Base-by-base conservation (phyloP, 2,797 vertebrate genomes). In the Mormyrops boulengeri region DNA sequence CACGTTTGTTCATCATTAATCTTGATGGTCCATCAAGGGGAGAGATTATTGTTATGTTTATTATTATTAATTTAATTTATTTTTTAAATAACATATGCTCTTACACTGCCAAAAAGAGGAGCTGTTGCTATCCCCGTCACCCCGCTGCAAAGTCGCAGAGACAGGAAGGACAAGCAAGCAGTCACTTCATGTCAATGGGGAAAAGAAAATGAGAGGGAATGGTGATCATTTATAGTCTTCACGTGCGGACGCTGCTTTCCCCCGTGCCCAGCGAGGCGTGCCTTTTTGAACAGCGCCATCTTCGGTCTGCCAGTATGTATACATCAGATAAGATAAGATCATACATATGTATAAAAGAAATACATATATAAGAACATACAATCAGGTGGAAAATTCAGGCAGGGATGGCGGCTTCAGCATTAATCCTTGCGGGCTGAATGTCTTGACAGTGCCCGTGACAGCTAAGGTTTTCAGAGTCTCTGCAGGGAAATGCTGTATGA, bases 361-460 rank as follows among this genome's bases (percentile, higher is more conserved):
- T 82, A 4, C 34, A 34, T 47, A 52, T 85, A 85, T 30, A 30
- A 14, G 6, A 26, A 85, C 34, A 47, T 62, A 85, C 19, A 85
- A 30, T 57, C 34, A 44, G 88, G 62, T 34, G 87, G 89, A 91
- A 91, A 87, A 89, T 89, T 91, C 90, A 57, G 88, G 89, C 88
- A 84, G 90, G 91, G 12, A 38, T 91, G 89, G 90, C 91, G 87
- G 91, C 90, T 85, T 90, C 90, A 89, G 92, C 91, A 92, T 92
- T 92, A 91, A 93, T 92, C 92, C 90, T 92, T 89, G 87, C 85
- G 90, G 90, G 92, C 92, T 91, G 91, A 92, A 91, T 89, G 89
- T 91, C 91, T 92, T 92, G 92, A 92, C 92, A 92, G 92, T 91
- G 89, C 89, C 90, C 92, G 91, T 91, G 90, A 91, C 91, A 92